Base-by-base conservation (phyloP, 2,113 vertebrate genomes). In the Eurystomus gularis region DNA sequence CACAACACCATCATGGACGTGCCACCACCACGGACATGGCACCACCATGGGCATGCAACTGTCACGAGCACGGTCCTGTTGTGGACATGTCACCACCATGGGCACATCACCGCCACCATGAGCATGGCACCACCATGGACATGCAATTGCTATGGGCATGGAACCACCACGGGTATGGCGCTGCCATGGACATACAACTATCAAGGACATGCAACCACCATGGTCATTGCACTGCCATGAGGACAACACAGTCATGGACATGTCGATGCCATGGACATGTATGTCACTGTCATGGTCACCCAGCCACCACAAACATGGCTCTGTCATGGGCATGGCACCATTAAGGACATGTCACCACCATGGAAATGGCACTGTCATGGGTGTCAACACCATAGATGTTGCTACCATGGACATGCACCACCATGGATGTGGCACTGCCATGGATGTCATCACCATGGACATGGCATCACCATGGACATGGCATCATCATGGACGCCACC, bases 51-150 rank as follows among this genome's bases (percentile, higher is more conserved):
- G 3, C 17, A 37, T 7, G 11, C 2, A 14, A 9, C 10, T 21
- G 21, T 4, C 39, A 17, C 0, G 17, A 25, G 2, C 16, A 21
- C 1, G 6, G 1, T n/a, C 21, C 21, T 3, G 4, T 2, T 7
- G 14, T 9, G 33, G 20, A 9, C 57, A 21, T 21, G 6, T 10
- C 31, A 21, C 21, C 19, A 9, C 11, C 5, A 13, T 2, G 6
- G 15, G 3, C 35, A 42, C 2, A 9, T 7, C 10, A 40, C 4
- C 10, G 12, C 25, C 40, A 3, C 3, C 26, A 11, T 2, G 9
- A 13, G 4, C 11, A 49, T 20, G 46, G 1, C 18, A 44, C 11
- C 7, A 29, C 15, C 23, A 44, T 13, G 13, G 49, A 1, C 25
- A 60, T 19, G 57, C n/a, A n/a, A 23, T 6, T 2, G 15, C 10